Evolutionary conservation across 1,140 invertebrate genomes (phyloP).

Genomic region (Galendromus occidentalis): DNA sequence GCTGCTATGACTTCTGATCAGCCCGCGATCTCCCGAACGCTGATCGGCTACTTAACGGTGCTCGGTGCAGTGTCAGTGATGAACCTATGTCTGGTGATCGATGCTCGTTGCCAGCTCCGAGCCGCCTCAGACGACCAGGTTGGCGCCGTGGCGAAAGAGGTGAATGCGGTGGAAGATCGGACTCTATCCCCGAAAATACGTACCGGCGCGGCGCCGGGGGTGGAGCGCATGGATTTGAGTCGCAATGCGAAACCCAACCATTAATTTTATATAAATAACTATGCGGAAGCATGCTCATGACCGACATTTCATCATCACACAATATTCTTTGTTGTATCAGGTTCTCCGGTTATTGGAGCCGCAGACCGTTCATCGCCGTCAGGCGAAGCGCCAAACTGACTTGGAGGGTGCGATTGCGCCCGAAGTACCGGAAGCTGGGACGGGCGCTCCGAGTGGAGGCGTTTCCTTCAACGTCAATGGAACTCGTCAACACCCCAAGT

Average conservation of each 20-base stretch:
- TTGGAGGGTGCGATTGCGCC: neutral
- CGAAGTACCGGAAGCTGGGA: neutral
- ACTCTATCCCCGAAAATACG: too few species aligned
- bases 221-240: neutral
- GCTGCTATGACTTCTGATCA: too few species aligned
- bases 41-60: neutral
- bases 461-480: neutral
- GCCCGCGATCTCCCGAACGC: neutral
- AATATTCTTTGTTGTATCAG: neutral
- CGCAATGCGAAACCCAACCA: neutral
- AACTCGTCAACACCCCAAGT: neutral
- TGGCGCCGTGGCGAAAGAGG: neutral
- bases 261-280: neutral
- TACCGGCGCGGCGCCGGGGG: too few species aligned
- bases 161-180: too few species aligned
- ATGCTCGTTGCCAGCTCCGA: neutral
- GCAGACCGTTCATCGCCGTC: slow-evolving; percentile 2
- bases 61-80: neutral
- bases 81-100: neutral
- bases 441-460: neutral
- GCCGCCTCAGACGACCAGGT: neutral
- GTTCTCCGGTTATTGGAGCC: neutral
- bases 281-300: neutral
- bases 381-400: neutral
- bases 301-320: neutral